Conservation (phyloP, 2,113 vertebrate genomes). For the Ciconia stormi region DNA sequence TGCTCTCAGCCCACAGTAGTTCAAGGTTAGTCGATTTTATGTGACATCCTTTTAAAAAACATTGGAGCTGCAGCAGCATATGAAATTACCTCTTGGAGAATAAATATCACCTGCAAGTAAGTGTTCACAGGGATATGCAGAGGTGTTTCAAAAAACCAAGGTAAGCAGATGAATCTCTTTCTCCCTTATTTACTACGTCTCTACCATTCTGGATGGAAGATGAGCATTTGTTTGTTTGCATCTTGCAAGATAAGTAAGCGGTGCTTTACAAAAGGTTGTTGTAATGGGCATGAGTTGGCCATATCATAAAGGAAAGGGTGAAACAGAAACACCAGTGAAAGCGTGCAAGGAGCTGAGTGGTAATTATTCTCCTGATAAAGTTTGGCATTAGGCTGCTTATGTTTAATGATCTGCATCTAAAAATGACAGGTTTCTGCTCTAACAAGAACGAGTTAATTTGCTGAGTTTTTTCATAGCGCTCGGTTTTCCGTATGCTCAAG, state of each 20-base stretch:
- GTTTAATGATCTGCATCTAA: background rate
- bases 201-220: background rate
- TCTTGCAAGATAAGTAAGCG: background rate
- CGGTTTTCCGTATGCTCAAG: background rate
- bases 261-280: background rate
- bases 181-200: background rate
- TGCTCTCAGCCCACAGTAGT: background rate
- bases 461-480: background rate
- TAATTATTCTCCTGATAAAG: background rate
- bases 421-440: background rate
- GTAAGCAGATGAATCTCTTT: background rate
- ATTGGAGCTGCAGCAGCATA: fast-evolving
- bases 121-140: background rate
- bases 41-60: background rate
- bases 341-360: background rate
- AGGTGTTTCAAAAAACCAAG: background rate
- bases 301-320: background rate
- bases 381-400: background rate
- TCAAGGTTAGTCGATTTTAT: background rate
- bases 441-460: background rate
- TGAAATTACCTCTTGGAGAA: background rate
- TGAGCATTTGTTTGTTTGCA: background rate
- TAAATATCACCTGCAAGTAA: background rate
- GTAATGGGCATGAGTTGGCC: background rate
- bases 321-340: background rate